A percentile compares a stretch with the other conserved stretches of the same genome.
These are phyloP conservation scores for Ariopsis seemanni DNA, from an alignment of 2,113 vertebrate species.

Conservation along the genomic window DNA sequence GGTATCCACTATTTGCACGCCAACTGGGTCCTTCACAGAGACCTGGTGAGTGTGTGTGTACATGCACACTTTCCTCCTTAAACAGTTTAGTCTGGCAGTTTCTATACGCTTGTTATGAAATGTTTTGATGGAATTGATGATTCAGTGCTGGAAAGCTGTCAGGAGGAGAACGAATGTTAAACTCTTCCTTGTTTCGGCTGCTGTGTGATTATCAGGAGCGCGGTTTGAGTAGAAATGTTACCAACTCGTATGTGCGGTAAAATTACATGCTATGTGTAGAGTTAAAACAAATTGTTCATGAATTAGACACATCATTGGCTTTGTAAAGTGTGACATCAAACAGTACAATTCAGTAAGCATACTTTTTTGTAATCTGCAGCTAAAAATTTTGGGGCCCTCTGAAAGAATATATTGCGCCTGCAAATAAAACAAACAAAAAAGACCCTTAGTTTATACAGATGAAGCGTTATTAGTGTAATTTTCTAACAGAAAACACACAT, in stretches of 20 bases:
- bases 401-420: too few species aligned
- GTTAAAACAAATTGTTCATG: neutral
- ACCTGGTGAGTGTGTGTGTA: conserved; percentile 86
- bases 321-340: neutral
- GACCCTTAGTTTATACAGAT: too few species aligned
- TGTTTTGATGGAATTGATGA: conserved; percentile 32
- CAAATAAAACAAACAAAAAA: too few species aligned
- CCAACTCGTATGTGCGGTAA: neutral
- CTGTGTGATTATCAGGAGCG: neutral
- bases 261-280: neutral
- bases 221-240: neutral
- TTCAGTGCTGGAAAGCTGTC: conserved; percentile 8
- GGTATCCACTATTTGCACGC: conserved; percentile 99
- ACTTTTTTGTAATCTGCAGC: too few species aligned
- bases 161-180: neutral
- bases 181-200: neutral
- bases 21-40: conserved; percentile 99
- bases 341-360: neutral
- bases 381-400: too few species aligned
- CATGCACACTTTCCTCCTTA: neutral
- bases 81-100: conserved; percentile 11
- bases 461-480: too few species aligned
- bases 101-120: conserved; percentile 18
- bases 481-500: too few species aligned
- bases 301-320: too few species aligned